A percentile compares a stretch with the other conserved stretches of the same genome.
Evolutionary conservation across 2,113 vertebrate species (phyloP).

Genomic region (Microtus oregoni): DNA sequence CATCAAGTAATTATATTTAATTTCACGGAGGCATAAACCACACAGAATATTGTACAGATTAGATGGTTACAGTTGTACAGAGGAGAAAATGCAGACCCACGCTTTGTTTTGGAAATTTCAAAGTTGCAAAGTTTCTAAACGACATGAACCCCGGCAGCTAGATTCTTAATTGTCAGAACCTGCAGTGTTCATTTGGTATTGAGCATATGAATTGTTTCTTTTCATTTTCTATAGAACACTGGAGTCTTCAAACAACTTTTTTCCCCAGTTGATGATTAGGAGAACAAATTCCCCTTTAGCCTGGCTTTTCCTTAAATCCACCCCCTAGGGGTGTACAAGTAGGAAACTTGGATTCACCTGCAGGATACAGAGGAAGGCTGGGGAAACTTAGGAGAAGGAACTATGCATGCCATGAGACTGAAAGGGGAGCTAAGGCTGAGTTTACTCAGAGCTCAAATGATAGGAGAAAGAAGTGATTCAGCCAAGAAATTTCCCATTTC

Average conservation of each 20-base stretch:
- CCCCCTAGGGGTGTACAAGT: not conserved
- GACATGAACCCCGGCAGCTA: not conserved
- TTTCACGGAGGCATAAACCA: slow-evolving; percentile 66
- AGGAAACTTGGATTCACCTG: not conserved
- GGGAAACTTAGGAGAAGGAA: not conserved
- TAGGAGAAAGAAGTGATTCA: not conserved
- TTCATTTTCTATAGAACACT: not conserved
- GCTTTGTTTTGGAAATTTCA: slow-evolving; percentile 71
- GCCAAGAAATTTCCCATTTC: not conserved
- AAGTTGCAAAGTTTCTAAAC: slow-evolving; percentile 44
- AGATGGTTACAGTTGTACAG: slow-evolving; percentile 37
- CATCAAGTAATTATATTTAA: slow-evolving; percentile 70
- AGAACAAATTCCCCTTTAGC: not conserved
- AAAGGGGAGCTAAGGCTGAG: not conserved
- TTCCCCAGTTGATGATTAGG: slow-evolving; percentile 1
- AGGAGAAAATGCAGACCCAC: slow-evolving; percentile 52
- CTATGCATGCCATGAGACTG: not conserved
- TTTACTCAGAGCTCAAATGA: not conserved
- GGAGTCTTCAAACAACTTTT: not conserved
- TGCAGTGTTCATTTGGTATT: not conserved
- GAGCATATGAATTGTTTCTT: not conserved
- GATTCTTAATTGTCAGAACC: not conserved
- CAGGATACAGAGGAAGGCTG: not conserved
- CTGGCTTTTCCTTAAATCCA: not conserved
- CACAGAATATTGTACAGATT: slow-evolving; percentile 22